Evolutionary conservation across 1,140 invertebrate genomes (phyloP).

Genomic region (Cydia strobilella): DNA sequence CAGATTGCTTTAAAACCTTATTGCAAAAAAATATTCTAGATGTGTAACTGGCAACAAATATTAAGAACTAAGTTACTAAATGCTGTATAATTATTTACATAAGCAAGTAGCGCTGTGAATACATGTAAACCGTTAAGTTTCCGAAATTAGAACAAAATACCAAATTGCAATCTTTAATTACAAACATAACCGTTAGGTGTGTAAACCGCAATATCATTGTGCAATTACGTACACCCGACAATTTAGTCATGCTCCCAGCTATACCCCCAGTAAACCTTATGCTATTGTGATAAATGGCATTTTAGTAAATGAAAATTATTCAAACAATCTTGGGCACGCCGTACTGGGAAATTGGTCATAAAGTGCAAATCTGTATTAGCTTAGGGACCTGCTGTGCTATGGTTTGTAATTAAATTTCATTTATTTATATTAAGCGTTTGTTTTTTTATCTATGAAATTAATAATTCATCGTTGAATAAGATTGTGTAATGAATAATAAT

Average conservation of each 20-base stretch:
- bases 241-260: neutral
- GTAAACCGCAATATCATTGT: conserved; percentile 31
- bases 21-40: too few species aligned
- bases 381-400: conserved; percentile 20
- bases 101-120: neutral
- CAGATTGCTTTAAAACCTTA: neutral
- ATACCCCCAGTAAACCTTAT: neutral
- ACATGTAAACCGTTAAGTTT: neutral
- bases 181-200: conserved; percentile 30
- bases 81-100: neutral
- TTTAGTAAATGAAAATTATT: conserved; percentile 27
- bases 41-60: too few species aligned
- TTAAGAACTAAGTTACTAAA: neutral
- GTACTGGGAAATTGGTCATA: conserved; percentile 29
- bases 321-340: conserved; percentile 17
- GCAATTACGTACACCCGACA: conserved; percentile 27
- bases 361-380: conserved; percentile 32
- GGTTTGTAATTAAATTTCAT: conserved; percentile 28
- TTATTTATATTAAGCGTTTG: conserved; percentile 25
- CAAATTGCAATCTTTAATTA: conserved; percentile 32
- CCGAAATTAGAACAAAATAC: conserved; percentile 21
- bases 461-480: neutral
- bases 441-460: conserved; percentile 27
- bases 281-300: neutral
- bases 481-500: neutral